Evolutionary conservation across 2,888 invertebrate species (phyloP).

Genomic region (Caenorhabditis macrosperma): DNA sequence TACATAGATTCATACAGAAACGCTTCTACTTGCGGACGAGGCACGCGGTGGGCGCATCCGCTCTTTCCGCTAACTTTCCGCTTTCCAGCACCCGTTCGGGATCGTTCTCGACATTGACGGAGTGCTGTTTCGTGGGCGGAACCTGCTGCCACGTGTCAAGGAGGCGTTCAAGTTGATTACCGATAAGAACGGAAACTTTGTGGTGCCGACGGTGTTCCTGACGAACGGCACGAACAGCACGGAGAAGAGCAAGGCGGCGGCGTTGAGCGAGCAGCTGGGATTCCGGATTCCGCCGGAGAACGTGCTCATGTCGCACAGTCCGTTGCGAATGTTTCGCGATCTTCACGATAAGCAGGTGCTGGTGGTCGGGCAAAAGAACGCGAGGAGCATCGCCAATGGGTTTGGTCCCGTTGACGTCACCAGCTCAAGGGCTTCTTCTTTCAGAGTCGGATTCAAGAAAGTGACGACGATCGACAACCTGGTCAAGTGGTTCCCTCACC

Average conservation of each 20-base stretch:
- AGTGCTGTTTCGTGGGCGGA: constrained; percentile 84
- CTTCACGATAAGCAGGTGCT: constrained; percentile 84
- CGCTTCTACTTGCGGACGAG: constrained; percentile 40
- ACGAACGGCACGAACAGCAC: constrained; percentile 85
- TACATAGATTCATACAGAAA: constrained; percentile 51
- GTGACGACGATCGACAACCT: constrained; percentile 84
- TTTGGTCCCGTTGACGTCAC: constrained; percentile 45
- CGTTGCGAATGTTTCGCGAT: constrained; percentile 84
- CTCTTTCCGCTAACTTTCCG: not conserved
- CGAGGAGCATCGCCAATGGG: constrained; percentile 83
- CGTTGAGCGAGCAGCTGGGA: constrained; percentile 84
- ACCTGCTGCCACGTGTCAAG: constrained; percentile 84
- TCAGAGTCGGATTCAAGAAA: constrained; percentile 84
- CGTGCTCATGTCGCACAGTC: constrained; percentile 85
- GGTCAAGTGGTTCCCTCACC: constrained; percentile 83
- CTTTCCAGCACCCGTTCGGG: constrained; percentile 82
- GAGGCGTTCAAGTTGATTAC: constrained; percentile 84
- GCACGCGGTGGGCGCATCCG: constrained; percentile 36
- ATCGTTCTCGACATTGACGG: constrained; percentile 86
- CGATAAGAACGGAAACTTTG: constrained; percentile 83
- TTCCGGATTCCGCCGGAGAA: constrained; percentile 80
- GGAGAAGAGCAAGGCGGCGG: constrained; percentile 84
- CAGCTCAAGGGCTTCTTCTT: constrained; percentile 10
- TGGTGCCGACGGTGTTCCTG: constrained; percentile 84
- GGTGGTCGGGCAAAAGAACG: constrained; percentile 84